Percentiles rank a stretch among this genome's conserved stretches.
These are phyloP conservation scores for Nymphalis urticae DNA, from an alignment of 2,888 invertebrate species.

Conservation along the genomic window DNA sequence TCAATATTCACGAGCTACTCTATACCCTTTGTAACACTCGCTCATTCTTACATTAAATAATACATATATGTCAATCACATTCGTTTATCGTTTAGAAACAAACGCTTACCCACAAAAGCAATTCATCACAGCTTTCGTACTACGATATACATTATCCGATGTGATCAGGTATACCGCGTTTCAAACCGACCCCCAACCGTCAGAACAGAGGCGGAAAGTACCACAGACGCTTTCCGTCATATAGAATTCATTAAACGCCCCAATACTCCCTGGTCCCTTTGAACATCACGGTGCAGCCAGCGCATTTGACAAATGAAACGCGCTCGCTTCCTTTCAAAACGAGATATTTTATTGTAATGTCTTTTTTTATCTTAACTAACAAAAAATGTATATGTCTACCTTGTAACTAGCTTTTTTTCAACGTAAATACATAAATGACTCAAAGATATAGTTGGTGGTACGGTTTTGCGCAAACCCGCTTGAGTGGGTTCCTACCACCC, in stretches of 20 bases:
- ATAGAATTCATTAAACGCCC: constrained; percentile 35
- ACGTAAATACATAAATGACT: not conserved
- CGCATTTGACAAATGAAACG: constrained; percentile 31
- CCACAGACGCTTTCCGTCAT: constrained; percentile 21
- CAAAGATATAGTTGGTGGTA: no score
- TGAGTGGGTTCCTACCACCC: no score
- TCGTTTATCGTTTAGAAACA: no score
- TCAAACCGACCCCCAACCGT: constrained; percentile 1
- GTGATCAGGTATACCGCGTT: not conserved
- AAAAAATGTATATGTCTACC: not conserved
- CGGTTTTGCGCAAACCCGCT: no score
- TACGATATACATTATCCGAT: not conserved
- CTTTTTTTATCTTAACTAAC: constrained; percentile 3
- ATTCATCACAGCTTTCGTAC: no score
- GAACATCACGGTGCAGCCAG: constrained; percentile 23
- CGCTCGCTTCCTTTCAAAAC: constrained; percentile 26
- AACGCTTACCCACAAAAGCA: no score
- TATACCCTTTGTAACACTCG: no score
- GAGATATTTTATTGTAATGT: constrained; percentile 20
- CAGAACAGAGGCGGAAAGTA: constrained; percentile 10
- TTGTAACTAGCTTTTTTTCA: not conserved
- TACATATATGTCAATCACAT: no score
- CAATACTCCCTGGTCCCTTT: constrained; percentile 23
- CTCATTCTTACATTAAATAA: no score
- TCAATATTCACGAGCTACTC: no score